These are phyloP conservation scores for Hemistola chrysoprasaria DNA, from an alignment of 2,888 invertebrate species.

Conservation along the genomic window DNA sequence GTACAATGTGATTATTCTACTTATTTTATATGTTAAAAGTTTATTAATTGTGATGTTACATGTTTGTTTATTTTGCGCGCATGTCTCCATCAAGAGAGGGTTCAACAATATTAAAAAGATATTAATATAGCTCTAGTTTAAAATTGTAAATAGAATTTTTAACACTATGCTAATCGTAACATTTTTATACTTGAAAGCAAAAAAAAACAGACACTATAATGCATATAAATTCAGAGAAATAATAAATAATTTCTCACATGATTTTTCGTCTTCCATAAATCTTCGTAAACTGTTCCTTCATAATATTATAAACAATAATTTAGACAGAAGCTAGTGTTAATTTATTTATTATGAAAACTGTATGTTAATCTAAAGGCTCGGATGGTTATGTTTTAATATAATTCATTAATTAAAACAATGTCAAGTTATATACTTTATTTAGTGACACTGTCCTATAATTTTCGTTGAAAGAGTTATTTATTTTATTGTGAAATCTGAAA, in stretches of 20 bases:
- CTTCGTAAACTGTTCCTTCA: slow-evolving; percentile 32
- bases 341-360: slow-evolving; percentile 2
- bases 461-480: slow-evolving; percentile 8
- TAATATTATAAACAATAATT: slow-evolving; percentile 5
- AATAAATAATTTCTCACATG: slow-evolving; percentile 41
- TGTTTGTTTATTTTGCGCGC: neutral
- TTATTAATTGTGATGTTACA: neutral
- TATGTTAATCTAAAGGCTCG: neutral
- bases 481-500: slow-evolving; percentile 55
- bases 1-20: neutral
- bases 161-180: slow-evolving; percentile 40
- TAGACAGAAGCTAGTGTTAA: neutral
- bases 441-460: too few relatives aligned
- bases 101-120: slow-evolving; percentile 13
- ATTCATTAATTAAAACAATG: too few relatives aligned
- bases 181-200: slow-evolving; percentile 65
- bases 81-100: slow-evolving; percentile 1
- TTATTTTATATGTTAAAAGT: neutral
- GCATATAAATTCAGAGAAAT: slow-evolving; percentile 37
- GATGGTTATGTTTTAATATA: neutral
- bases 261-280: slow-evolving; percentile 68
- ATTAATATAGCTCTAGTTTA: slow-evolving; percentile 50
- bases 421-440: too few relatives aligned
- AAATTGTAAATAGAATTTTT: slow-evolving; percentile 67
- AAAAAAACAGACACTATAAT: slow-evolving; percentile 43